These are phyloP conservation scores for Hippopotamyrus pictus DNA, from an alignment of 2,797 vertebrate species.

Conservation along the genomic window DNA sequence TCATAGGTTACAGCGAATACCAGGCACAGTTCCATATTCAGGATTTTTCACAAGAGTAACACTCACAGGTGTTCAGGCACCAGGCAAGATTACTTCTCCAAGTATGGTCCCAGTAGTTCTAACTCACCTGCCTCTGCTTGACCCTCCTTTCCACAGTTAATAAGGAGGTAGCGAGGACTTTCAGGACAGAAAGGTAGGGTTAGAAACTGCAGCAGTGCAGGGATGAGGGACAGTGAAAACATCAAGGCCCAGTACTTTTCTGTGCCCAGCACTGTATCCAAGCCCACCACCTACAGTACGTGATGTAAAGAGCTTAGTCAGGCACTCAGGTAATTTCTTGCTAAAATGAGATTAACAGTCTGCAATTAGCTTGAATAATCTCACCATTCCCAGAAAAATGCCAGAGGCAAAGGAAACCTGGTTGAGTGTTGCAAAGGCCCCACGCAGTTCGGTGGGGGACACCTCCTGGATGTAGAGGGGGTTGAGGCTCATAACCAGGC, in stretches of 20 bases:
- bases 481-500: slow-evolving; percentile 68
- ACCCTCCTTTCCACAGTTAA: slow-evolving; percentile 54
- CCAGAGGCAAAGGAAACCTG: slow-evolving; percentile 64
- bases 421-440: slow-evolving; percentile 68
- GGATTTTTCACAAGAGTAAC: neutral
- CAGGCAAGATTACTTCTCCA: neutral
- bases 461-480: slow-evolving; percentile 71
- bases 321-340: neutral
- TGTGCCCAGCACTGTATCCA: slow-evolving; percentile 62
- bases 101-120: neutral
- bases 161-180: slow-evolving; percentile 66
- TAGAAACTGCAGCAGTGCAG: slow-evolving; percentile 59
- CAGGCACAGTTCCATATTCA: neutral
- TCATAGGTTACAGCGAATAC: neutral
- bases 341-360: neutral
- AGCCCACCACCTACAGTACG: slow-evolving; percentile 57
- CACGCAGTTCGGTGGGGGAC: slow-evolving; percentile 61
- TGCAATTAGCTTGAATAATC: neutral
- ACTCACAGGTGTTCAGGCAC: neutral
- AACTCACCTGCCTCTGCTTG: slow-evolving; percentile 58
- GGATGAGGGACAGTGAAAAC: slow-evolving; percentile 65
- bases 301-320: neutral
- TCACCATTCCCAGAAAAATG: slow-evolving; percentile 69
- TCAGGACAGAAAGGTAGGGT: slow-evolving; percentile 65
- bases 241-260: slow-evolving; percentile 59